Percentiles rank a stretch among this genome's conserved stretches.
These are phyloP conservation scores for Goniozus legneri DNA, from an alignment of 1,140 invertebrate genomes.

Conservation along the genomic window DNA sequence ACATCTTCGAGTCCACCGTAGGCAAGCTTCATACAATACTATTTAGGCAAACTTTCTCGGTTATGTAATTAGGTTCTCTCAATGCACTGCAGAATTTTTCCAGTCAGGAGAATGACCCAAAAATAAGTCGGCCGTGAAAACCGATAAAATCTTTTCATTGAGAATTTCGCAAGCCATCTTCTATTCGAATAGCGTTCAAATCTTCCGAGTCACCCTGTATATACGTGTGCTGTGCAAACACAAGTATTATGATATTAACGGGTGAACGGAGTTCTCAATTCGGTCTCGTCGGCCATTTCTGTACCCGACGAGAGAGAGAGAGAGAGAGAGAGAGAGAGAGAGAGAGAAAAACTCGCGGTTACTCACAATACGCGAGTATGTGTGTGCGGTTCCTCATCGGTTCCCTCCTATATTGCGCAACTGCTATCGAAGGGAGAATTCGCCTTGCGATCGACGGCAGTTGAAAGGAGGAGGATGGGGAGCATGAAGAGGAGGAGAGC, in stretches of 20 bases:
- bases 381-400: slow-evolving; percentile 29
- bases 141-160: too few species aligned
- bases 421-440: slow-evolving; percentile 32
- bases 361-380: slow-evolving; percentile 10
- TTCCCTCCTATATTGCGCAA: slow-evolving; percentile 36
- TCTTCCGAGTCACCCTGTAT: background rate
- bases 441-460: too few species aligned
- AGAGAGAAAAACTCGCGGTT: too few species aligned
- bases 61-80: too few species aligned
- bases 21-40: too few species aligned
- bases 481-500: background rate
- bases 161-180: too few species aligned
- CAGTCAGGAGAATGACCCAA: too few species aligned
- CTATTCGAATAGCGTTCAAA: too few species aligned
- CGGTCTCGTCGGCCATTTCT: slow-evolving; percentile 2
- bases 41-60: too few species aligned
- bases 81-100: too few species aligned
- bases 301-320: background rate
- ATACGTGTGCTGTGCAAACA: slow-evolving; percentile 14
- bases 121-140: too few species aligned
- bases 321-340: background rate
- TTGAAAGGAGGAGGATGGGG: slow-evolving; percentile 9
- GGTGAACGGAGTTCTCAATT: slow-evolving; percentile 1
- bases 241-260: slow-evolving; percentile 15
- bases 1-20: too few species aligned